phyloP scores from a whole-genome alignment of 2,888 invertebrate species.

The Tolmerus cingulatus region DNA sequence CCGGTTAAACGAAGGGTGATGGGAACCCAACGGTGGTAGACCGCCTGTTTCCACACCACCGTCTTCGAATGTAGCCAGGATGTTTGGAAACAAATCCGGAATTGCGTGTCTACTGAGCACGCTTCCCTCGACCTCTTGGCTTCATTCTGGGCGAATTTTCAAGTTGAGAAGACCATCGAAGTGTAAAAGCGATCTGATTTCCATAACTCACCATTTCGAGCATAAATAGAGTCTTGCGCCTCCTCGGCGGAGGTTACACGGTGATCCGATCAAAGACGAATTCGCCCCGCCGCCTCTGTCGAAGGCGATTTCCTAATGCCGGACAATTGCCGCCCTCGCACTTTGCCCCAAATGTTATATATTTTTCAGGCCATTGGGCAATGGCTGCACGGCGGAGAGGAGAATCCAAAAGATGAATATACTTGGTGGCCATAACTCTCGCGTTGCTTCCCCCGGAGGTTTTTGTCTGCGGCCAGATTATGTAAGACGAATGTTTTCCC shows the following conservation, averaged over 20 bases:
- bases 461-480: constrained; percentile 13
- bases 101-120: constrained; percentile 27
- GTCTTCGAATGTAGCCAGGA: background rate
- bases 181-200: constrained; percentile 38
- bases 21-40: background rate
- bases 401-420: constrained; percentile 27
- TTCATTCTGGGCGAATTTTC: background rate
- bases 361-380: constrained; percentile 41
- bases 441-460: constrained; percentile 2
- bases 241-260: background rate
- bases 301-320: background rate
- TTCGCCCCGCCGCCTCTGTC: background rate
- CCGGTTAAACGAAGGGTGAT: background rate
- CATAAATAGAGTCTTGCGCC: constrained; percentile 15
- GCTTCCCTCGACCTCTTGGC: constrained; percentile 15
- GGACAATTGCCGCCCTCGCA: background rate
- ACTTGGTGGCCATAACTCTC: constrained; percentile 34
- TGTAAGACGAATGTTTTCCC: constrained; percentile 37
- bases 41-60: background rate
- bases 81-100: constrained; percentile 39
- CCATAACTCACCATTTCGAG: constrained; percentile 31
- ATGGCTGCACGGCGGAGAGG: constrained; percentile 4
- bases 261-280: background rate
- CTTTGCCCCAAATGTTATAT: constrained; percentile 38
- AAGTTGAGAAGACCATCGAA: constrained; percentile 36